These are phyloP conservation scores for Macrobrachium rosenbergii DNA, from an alignment of 1,140 invertebrate species.

Conservation along the genomic window DNA sequence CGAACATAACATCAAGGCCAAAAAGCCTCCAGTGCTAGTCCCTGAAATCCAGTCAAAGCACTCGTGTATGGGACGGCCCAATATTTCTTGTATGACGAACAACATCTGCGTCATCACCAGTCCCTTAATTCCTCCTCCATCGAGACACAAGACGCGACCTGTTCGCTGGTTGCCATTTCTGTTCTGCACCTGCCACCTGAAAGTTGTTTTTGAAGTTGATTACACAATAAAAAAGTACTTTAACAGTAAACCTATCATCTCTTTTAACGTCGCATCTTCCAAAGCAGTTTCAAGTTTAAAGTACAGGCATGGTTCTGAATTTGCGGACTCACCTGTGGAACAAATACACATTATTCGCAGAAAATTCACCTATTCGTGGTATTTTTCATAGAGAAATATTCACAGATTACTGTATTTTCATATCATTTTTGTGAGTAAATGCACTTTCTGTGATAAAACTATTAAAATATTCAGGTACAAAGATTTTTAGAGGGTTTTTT, in stretches of 20 bases:
- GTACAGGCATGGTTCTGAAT: too few species aligned
- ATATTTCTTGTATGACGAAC: slow-evolving; percentile 80
- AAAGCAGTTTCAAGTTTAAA: too few species aligned
- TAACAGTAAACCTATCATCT: background rate
- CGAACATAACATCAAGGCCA: slow-evolving; percentile 77
- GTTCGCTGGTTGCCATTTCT: slow-evolving; percentile 70
- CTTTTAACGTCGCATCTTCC: background rate
- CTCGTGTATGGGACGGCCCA: slow-evolving; percentile 78
- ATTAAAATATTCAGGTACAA: too few species aligned
- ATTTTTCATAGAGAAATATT: too few species aligned
- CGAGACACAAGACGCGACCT: slow-evolving; percentile 83
- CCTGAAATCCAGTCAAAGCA: slow-evolving; percentile 99
- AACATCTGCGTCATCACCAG: slow-evolving; percentile 89
- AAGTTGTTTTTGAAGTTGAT: slow-evolving; percentile 73
- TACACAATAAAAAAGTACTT: slow-evolving; percentile 25
- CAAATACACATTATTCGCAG: too few species aligned
- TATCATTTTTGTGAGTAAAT: too few species aligned
- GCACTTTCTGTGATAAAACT: too few species aligned
- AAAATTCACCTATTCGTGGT: too few species aligned
- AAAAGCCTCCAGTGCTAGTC: slow-evolving; percentile 95
- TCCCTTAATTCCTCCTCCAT: slow-evolving; percentile 95
- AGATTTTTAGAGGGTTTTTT: too few species aligned
- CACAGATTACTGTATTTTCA: too few species aligned
- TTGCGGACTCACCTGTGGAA: too few species aligned
- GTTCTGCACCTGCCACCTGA: slow-evolving; percentile 70